These are phyloP conservation scores for Drosophila kuntzei DNA, from an alignment of 2,888 invertebrate species.

Conservation along the genomic window DNA sequence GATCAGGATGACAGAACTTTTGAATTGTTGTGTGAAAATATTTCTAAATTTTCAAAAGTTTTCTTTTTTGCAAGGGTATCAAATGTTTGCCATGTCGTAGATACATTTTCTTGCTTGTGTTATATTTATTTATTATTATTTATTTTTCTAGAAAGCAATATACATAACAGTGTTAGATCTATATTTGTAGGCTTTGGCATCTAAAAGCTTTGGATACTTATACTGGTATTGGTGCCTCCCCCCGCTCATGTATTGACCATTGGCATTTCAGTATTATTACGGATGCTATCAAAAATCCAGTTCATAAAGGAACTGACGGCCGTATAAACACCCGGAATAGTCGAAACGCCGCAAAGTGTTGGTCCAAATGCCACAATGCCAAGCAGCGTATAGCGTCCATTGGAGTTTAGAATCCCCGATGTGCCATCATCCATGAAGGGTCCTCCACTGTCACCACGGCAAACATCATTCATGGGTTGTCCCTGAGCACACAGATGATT, in stretches of 20 bases:
- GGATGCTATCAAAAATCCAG: constrained; percentile 82
- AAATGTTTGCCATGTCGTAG: not conserved
- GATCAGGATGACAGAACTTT: not conserved
- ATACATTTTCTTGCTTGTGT: not conserved
- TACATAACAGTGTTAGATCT: constrained; percentile 34
- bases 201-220: constrained; percentile 55
- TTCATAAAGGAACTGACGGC: constrained; percentile 84
- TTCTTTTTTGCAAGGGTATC: not conserved
- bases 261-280: constrained; percentile 5
- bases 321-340: constrained; percentile 85
- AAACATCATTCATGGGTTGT: constrained; percentile 84
- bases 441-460: constrained; percentile 85
- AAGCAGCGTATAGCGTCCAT: constrained; percentile 74
- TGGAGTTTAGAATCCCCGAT: constrained; percentile 59
- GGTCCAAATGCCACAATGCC: constrained; percentile 85
- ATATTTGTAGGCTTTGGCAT: constrained; percentile 54
- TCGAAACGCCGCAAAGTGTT: constrained; percentile 82
- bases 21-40: too few species aligned
- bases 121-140: constrained; percentile 4
- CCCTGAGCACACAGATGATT: constrained; percentile 85
- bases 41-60: not conserved
- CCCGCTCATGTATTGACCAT: constrained; percentile 2
- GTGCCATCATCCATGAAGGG: constrained; percentile 83
- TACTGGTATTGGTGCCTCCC: not conserved
- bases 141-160: constrained; percentile 30